Evolutionary conservation across 2,888 invertebrate genomes (phyloP), one percentile per base, ranked within the genome.

Genomic region (Piscicola geometra): DNA sequence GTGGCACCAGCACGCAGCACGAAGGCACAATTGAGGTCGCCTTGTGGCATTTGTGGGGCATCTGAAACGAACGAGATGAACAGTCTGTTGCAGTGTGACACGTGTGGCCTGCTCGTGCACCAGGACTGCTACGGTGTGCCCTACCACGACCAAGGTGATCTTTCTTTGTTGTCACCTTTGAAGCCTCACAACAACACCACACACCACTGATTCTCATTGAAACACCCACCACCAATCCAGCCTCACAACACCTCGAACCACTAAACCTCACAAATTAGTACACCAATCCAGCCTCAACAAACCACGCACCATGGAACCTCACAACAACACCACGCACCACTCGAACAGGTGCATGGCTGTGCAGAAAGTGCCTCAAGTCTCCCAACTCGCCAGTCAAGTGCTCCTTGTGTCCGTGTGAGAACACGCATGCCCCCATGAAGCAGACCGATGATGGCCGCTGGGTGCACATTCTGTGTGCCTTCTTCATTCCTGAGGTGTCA

Each of bases 401-500:
- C 86, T 93, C 93, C n/a, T 88, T 99, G 0, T 99, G 99, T 84
- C 98, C 99, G 0, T 97, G 98, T 84, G 91, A 93, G 47, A 25
- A 41, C 18, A 75, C 21, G 68, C 28, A 33, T 97, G 85, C 98
- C 75, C 98, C 99, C 36, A 98, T 98, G 85, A 99, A 99, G 86
- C 97, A 97, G 87, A 96, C 97, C 0, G 96, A 96, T 85, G 90
- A 93, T 82, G 89, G 92, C 0, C 91, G 92, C 0, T 99, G 99
- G 99, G 96, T 96, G 0, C 99, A 99, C 84, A 98, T 99, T 0
- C 94, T 98, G 0, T 99, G 99, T 85, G 98, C 98, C 0, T 88
- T 99, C 0, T 99, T 98, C 98, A 95, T 99, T 81, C 98, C 98
- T 0, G 99, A 99, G 89, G 97, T 89, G 0, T n/a, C n/a, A n/a